These are phyloP conservation scores for Myripristis murdjan DNA, from an alignment of 2,797 vertebrate genomes.

Conservation along the genomic window DNA sequence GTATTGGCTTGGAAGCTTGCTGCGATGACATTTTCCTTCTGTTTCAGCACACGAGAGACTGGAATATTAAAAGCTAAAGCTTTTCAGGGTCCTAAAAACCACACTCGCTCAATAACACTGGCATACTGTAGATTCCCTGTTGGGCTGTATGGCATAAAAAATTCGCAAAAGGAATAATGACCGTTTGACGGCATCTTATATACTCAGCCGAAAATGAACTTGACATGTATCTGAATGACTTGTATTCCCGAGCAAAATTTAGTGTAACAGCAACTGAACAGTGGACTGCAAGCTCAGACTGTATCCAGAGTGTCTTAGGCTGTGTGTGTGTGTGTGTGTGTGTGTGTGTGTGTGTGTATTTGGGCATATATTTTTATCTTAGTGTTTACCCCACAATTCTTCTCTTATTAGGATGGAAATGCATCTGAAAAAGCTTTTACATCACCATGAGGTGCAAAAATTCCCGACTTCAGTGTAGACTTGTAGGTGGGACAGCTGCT, in stretches of 20 bases:
- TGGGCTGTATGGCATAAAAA: no score
- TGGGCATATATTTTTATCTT: background rate
- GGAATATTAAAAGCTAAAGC: background rate
- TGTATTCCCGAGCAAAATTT: background rate
- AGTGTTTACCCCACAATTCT: slow-evolving; percentile 5
- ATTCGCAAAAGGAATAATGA: background rate
- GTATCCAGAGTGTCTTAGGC: background rate
- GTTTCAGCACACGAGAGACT: background rate
- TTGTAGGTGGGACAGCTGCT: slow-evolving; percentile 7
- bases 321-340: background rate
- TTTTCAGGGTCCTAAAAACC: background rate
- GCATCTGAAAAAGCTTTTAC: background rate
- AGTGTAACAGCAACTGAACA: slow-evolving; percentile 7
- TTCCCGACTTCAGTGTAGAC: background rate
- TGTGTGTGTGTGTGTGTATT: background rate
- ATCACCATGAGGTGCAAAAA: background rate
- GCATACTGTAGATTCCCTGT: no score
- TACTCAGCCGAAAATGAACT: background rate
- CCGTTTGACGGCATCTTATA: background rate
- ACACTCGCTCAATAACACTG: no score
- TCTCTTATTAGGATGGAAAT: slow-evolving; percentile 4
- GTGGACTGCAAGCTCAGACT: background rate
- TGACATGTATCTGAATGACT: background rate
- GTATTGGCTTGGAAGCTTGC: slow-evolving; percentile 50
- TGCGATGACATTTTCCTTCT: slow-evolving; percentile 12